These are phyloP conservation scores for Zhuqinia jingwanae DNA, from an alignment of 2,888 invertebrate species.

Conservation along the genomic window DNA sequence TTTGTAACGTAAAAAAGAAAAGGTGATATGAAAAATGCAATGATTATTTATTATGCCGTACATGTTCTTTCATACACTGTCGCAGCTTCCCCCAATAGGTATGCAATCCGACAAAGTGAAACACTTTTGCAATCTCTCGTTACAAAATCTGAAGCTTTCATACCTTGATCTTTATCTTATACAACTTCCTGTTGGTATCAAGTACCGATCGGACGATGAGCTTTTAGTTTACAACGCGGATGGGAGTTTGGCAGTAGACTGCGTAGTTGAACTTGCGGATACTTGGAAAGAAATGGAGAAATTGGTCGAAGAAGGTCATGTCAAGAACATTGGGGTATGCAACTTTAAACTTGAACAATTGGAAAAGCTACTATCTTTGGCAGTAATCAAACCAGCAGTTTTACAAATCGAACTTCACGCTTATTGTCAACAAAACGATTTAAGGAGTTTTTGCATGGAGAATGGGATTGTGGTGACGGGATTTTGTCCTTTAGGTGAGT, in stretches of 20 bases:
- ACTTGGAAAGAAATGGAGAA: conserved; percentile 81
- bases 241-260: conserved; percentile 80
- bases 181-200: conserved; percentile 80
- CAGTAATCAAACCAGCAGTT: conserved; percentile 80
- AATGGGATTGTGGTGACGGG: conserved; percentile 79
- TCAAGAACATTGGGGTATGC: conserved; percentile 81
- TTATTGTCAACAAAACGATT: conserved; percentile 80
- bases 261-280: conserved; percentile 80
- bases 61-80: neutral
- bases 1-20: too few species aligned
- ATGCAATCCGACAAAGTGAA: conserved; percentile 78
- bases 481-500: conserved; percentile 72
- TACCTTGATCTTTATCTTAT: conserved; percentile 82
- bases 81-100: conserved; percentile 75
- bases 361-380: conserved; percentile 79
- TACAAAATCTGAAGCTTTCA: conserved; percentile 80
- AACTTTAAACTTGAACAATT: conserved; percentile 81
- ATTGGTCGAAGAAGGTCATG: conserved; percentile 80
- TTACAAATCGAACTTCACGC: conserved; percentile 81
- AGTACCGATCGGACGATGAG: conserved; percentile 76
- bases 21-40: too few species aligned
- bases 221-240: conserved; percentile 80
- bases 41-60: neutral
- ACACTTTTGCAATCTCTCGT: conserved; percentile 78
- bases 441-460: conserved; percentile 80